These are phyloP conservation scores for Drosophila recens DNA, from an alignment of 2,888 invertebrate genomes.

Conservation along the genomic window DNA sequence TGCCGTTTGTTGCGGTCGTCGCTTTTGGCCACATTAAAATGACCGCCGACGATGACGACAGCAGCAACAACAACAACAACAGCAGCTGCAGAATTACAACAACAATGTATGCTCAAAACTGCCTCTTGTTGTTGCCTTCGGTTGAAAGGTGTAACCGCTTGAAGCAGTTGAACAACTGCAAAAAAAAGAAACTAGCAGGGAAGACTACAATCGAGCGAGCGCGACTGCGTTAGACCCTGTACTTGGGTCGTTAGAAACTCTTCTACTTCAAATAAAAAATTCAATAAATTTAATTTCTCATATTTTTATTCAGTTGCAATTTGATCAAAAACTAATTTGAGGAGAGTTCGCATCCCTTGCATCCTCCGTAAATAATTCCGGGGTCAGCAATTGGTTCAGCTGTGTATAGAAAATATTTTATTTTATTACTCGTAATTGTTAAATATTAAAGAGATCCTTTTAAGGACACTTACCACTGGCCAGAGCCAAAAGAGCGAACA, in stretches of 20 bases:
- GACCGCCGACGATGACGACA: slow-evolving; percentile 74
- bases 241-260: not conserved
- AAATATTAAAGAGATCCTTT: not conserved
- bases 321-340: not conserved
- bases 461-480: not conserved
- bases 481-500: not conserved
- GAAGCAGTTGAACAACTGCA: slow-evolving; percentile 10
- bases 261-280: not conserved
- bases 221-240: not conserved
- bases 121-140: slow-evolving; percentile 46
- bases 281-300: too few relatives aligned
- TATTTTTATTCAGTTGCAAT: too few relatives aligned
- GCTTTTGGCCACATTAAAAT: slow-evolving; percentile 80
- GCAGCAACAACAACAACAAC: slow-evolving; percentile 19
- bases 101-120: slow-evolving; percentile 54
- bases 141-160: slow-evolving; percentile 69
- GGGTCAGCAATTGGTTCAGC: not conserved
- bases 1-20: slow-evolving; percentile 77
- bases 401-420: not conserved
- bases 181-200: not conserved
- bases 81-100: slow-evolving; percentile 35
- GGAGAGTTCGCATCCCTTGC: too few relatives aligned
- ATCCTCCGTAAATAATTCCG: not conserved
- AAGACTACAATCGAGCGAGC: not conserved
- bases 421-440: not conserved